A percentile compares a stretch with the other conserved stretches of the same genome.
Evolutionary conservation across 1,140 invertebrate genomes (phyloP).

Genomic region (Oncopodura yosiiana): DNA sequence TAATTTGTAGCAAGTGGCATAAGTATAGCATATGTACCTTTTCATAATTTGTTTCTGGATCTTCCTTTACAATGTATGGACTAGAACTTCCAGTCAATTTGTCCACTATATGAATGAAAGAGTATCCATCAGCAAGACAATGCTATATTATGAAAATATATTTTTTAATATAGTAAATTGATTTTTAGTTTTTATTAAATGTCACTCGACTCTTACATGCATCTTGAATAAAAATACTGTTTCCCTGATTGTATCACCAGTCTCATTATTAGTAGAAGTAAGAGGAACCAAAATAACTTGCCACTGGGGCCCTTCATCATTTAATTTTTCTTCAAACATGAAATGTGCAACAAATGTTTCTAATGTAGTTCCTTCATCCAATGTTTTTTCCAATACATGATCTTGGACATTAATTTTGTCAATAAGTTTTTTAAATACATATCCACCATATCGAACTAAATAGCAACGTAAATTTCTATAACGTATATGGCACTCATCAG

Average conservation of each 20-base stretch:
- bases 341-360: conserved; percentile 8
- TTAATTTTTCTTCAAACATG: conserved; percentile 9
- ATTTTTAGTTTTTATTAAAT: too few relatives aligned
- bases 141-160: too few relatives aligned
- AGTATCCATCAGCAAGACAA: conserved; percentile 15
- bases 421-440: conserved; percentile 17
- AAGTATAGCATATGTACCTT: too few relatives aligned
- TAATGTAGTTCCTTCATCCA: neutral
- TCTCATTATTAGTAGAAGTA: neutral
- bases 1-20: too few relatives aligned
- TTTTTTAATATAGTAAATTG: too few relatives aligned
- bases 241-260: conserved; percentile 6
- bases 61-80: conserved; percentile 13
- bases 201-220: too few relatives aligned
- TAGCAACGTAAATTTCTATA: conserved; percentile 17
- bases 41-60: conserved; percentile 1
- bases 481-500: neutral
- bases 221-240: conserved; percentile 15
- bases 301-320: conserved; percentile 6
- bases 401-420: conserved; percentile 11
- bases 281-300: conserved; percentile 8
- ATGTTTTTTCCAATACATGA: conserved; percentile 1
- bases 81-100: conserved; percentile 13
- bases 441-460: conserved; percentile 14
- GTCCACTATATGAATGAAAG: conserved; percentile 18